These are phyloP conservation scores for Drosophila koepferae DNA, from an alignment of 2,888 invertebrate species.

Conservation along the genomic window DNA sequence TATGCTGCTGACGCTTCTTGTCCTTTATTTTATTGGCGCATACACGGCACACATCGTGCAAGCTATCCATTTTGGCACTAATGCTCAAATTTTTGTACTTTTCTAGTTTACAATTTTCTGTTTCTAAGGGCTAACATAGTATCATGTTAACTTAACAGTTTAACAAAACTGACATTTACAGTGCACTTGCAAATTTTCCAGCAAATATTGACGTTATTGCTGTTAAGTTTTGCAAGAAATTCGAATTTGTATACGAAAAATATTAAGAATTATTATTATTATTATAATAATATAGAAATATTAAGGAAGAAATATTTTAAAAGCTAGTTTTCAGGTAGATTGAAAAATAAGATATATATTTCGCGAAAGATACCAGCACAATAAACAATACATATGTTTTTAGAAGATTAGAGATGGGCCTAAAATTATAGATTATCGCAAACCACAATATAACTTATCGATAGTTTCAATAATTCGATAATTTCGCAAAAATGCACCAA, in stretches of 20 bases:
- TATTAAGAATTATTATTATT: too few relatives aligned
- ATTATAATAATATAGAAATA: too few relatives aligned
- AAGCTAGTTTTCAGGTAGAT: not conserved
- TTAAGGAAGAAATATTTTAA: not conserved
- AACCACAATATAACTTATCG: not conserved
- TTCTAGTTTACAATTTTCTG: not conserved
- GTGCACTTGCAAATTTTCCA: not conserved
- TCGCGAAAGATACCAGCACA: not conserved
- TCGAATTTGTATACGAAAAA: not conserved
- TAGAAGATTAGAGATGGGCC: constrained; percentile 10
- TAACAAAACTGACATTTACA: not conserved
- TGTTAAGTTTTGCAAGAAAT: not conserved
- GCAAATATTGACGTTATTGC: not conserved
- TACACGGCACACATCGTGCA: constrained; percentile 56
- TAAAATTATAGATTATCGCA: not conserved
- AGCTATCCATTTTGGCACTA: constrained; percentile 26
- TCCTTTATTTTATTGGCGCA: constrained; percentile 73
- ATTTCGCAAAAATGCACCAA: constrained; percentile 25
- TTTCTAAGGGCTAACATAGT: not conserved
- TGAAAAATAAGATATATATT: not conserved
- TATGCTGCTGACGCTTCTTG: constrained; percentile 47
- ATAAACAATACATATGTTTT: constrained; percentile 1
- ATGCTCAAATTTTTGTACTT: not conserved
- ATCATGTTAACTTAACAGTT: not conserved
- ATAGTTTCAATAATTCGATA: not conserved